Evolutionary conservation across 2,113 vertebrate genomes (phyloP).

Genomic region (Salvator merianae): DNA sequence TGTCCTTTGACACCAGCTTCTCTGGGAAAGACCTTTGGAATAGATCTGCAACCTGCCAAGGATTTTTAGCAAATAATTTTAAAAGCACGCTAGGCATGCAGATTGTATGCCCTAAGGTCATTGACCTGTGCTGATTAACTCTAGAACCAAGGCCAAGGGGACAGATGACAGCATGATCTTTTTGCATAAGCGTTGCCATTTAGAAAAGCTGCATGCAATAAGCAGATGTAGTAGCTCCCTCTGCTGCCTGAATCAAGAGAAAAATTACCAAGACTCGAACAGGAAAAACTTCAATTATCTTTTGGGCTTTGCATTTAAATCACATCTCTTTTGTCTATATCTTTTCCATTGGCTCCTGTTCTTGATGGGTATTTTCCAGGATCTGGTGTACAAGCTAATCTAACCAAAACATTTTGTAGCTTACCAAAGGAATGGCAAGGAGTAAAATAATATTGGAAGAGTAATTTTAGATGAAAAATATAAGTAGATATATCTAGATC

Average conservation of each 20-base stretch:
- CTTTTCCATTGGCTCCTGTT: neutral
- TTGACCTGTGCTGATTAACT: slow-evolving; percentile 11
- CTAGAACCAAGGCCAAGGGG: slow-evolving; percentile 35
- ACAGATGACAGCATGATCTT: slow-evolving; percentile 13
- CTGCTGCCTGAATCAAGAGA: slow-evolving; percentile 57
- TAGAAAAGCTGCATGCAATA: rapidly evolving
- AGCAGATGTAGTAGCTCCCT: slow-evolving; percentile 49
- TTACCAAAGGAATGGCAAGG: neutral
- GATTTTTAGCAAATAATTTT: slow-evolving; percentile 55
- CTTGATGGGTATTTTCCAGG: neutral
- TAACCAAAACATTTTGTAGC: neutral
- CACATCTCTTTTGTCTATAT: neutral
- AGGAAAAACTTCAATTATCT: no score
- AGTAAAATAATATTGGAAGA: neutral
- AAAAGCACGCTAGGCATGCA: slow-evolving; percentile 58
- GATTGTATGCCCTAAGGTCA: slow-evolving; percentile 45
- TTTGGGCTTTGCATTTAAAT: neutral
- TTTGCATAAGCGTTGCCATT: neutral
- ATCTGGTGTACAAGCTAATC: neutral
- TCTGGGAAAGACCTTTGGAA: neutral
- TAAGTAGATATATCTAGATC: neutral
- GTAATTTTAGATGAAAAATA: neutral
- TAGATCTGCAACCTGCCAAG: neutral
- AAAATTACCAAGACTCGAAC: neutral
- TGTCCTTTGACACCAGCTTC: neutral